phyloP scores from a whole-genome alignment of 23 tunicate species.

The Ascidia mentula region DNA sequence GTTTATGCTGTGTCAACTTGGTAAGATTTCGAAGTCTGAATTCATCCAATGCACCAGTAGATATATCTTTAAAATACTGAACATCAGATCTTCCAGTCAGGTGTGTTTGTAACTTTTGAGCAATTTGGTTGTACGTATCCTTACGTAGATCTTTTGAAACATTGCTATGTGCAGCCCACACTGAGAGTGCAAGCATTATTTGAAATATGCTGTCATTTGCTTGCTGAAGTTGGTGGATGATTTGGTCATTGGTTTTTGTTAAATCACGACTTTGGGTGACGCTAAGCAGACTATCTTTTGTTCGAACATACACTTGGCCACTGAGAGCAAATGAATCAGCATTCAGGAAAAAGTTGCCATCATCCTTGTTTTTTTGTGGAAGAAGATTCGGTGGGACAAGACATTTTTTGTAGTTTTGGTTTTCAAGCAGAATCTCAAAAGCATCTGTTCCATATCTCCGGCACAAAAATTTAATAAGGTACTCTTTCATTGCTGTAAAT shows the following conservation, averaged over 20 bases:
- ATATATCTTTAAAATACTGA: conserved; percentile 1
- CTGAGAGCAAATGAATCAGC: conserved; percentile 21
- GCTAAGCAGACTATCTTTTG: conserved; percentile 19
- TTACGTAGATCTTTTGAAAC: neutral
- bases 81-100: neutral
- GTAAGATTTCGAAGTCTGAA: neutral
- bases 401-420: conserved; percentile 2
- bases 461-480: conserved; percentile 22
- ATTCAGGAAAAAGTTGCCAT: conserved; percentile 10
- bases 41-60: conserved; percentile 5
- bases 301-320: conserved; percentile 26
- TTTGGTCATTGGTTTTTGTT: neutral
- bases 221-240: conserved; percentile 21
- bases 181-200: conserved; percentile 35
- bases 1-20: neutral
- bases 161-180: conserved; percentile 25
- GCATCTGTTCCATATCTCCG: conserved; percentile 41
- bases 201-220: conserved; percentile 27
- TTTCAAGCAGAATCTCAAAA: conserved; percentile 10
- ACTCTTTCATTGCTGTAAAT: conserved; percentile 3
- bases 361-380: neutral
- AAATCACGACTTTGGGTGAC: conserved; percentile 15
- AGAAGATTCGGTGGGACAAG: conserved; percentile 20
- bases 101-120: conserved; percentile 15
- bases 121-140: neutral